phyloP scores from a whole-genome alignment of 1,140 invertebrate genomes.

The Plutomurus gul region DNA sequence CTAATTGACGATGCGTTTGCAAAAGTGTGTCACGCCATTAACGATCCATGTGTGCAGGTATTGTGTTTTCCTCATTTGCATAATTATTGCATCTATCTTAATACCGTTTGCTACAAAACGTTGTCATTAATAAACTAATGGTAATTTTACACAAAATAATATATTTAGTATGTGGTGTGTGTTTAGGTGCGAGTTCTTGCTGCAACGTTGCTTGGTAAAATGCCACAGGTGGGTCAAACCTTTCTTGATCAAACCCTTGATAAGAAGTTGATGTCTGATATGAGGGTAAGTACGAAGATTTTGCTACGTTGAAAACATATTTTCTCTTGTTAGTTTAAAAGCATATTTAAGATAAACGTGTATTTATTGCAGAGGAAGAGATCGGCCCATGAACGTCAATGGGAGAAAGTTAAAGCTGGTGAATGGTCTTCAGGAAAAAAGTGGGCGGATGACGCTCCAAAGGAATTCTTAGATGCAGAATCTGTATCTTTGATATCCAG shows the following conservation, averaged over 20 bases:
- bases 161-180: background rate
- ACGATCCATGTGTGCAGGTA: constrained; percentile 73
- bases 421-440: constrained; percentile 90
- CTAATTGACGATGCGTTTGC: constrained; percentile 96
- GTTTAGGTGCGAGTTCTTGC: constrained; percentile 75
- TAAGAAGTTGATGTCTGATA: constrained; percentile 98
- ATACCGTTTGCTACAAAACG: background rate
- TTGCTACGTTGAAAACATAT: background rate
- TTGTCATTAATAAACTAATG: constrained; percentile 16
- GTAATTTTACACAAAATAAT: constrained; percentile 38
- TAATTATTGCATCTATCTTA: background rate
- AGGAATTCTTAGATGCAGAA: constrained; percentile 75
- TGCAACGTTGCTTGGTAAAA: constrained; percentile 79
- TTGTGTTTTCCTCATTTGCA: background rate
- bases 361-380: constrained; percentile 61
- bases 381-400: constrained; percentile 82
- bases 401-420: constrained; percentile 76
- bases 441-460: constrained; percentile 86
- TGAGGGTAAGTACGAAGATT: constrained; percentile 66
- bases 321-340: background rate
- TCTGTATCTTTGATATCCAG: constrained; percentile 83
- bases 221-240: constrained; percentile 81
- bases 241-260: constrained; percentile 96
- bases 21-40: constrained; percentile 89
- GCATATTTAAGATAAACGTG: background rate